Evolutionary conservation across 53 echinoderm and acorn worm species (phyloP), one percentile per base, ranked within the genome.

Genomic region (Antedon mediterranea): DNA sequence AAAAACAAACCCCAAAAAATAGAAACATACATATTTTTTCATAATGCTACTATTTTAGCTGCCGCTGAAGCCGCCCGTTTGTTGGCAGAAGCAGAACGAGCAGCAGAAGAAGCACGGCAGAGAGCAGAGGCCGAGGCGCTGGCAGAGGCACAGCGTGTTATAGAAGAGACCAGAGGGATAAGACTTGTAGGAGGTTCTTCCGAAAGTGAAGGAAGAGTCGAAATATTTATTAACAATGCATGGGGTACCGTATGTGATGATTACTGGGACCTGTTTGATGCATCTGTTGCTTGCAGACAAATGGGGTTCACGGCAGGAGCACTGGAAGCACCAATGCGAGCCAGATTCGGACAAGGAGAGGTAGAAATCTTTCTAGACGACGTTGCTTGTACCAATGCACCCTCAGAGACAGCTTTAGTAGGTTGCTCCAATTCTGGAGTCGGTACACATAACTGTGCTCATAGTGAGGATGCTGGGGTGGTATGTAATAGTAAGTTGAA

Each of bases 391-490:
- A 72, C 14, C n/a, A n/a, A n/a, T n/a, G n/a, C n/a, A n/a, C 1
- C 75, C 15, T 28, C 84, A 4, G 84, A 84, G 57, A 44, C 32
- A 32, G 57, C 43, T 0, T 32, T 85, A 29, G 41, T 8, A 29
- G 43, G 76, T 6, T 85, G 85, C 72, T 0, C 34, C 4, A 34
- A 15, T 28, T 3, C 0, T 30, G 80, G 71, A 30, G 71, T 76
- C 72, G 85, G 31, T 9, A 70, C 26, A 6, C 28, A 71, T 23
- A 37, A 71, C 37, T 85, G 85, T 29, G 30, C 13, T 15, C 85
- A 85, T 71, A 8, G 71, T 34, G 85, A 85, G 43, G 85, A 85
- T 76, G 85, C 71, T 44, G 80, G 75, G 14, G 76, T 85, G 3
- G 72, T 70, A 4, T 85, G 85, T 28, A 57, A 57, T 18, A 57